Base-by-base conservation (phyloP, 2,888 invertebrate species). In the Pyralis farinalis region DNA sequence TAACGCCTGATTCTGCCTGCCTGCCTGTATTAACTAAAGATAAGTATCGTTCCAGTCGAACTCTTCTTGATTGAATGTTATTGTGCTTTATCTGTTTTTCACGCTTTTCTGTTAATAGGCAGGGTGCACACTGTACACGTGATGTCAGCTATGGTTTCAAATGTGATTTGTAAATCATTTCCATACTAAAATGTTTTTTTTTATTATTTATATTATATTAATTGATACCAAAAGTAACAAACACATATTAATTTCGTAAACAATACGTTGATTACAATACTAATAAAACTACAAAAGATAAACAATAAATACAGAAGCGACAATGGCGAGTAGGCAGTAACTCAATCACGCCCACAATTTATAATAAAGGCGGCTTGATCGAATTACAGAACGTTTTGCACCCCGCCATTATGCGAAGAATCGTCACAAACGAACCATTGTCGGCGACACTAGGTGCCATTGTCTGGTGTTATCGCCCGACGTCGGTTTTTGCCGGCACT, bases 391-490 rank as follows among this genome's bases (percentile, higher is more conserved):
- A 71, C 79, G 76, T 73, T 80, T 80, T 73, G 78, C 81, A 69
- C 81, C 77, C 81, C 73, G 77, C 75, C 58, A 83, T 84, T 84
- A 78, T 83, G 83, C 74, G 82, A 84, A 85, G 87, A 86, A 83
- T 84, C 71, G 80, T 77, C 85, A 86, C 85, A 87, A 87, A 87
- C 85, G 87, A 87, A 86, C 67, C 81, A 86, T 87, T 87, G 87
- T 87, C 61, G 69, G 65, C 74, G 72, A 82, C 85, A 85, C 85
- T 84, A 80, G 82, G 66, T 71, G 60, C 73, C 73, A 83, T 86
- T 87, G 87, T 86, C 80, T 81, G 16, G 80, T 74, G 81, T 83
- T 86, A 86, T 87, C 87, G 79, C 70, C 55, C 68, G 58, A 61
- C 81, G 71, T 79, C 75, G 84, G 79, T 84, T 85, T 86, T 85